A percentile compares a stretch with the other conserved stretches of the same genome.
These are phyloP conservation scores for Turritopsis dohrnii DNA, from an alignment of 30 jellyfish, hydroid and myxozoan species.

Conservation along the genomic window DNA sequence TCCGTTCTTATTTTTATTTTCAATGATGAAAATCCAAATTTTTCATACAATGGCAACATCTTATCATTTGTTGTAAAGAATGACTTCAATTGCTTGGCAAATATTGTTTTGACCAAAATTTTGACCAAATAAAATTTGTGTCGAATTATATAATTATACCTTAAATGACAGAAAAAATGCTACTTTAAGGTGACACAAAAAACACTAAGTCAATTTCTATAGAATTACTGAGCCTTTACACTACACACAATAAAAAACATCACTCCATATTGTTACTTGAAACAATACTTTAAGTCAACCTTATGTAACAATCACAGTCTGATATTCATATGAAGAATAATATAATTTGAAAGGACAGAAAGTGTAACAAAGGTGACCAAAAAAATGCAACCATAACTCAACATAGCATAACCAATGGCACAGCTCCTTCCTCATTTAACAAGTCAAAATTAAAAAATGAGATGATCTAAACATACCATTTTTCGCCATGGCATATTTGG, in stretches of 20 bases:
- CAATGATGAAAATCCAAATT: too few species aligned
- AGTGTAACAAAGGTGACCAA: background rate
- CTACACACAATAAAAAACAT: background rate
- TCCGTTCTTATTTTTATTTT: too few species aligned
- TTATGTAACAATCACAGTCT: too few species aligned
- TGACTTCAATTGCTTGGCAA: too few species aligned
- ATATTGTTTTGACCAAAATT: too few species aligned
- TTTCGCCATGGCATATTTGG: constrained; percentile 14
- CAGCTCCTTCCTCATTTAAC: background rate
- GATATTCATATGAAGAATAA: background rate
- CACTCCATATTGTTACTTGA: background rate
- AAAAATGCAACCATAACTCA: background rate
- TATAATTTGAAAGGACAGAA: background rate
- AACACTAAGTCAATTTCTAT: background rate
- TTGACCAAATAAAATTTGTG: too few species aligned
- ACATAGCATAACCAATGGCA: background rate
- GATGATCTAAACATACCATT: background rate
- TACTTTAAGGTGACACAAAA: background rate
- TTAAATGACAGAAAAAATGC: background rate
- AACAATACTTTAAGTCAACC: background rate
- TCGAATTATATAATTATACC: too few species aligned
- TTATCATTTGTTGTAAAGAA: too few species aligned
- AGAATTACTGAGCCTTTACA: background rate
- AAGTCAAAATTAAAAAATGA: background rate
- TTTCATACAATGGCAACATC: too few species aligned